These are phyloP conservation scores for Crocuta crocuta DNA, from an alignment of 2,113 vertebrate genomes.

Conservation along the genomic window DNA sequence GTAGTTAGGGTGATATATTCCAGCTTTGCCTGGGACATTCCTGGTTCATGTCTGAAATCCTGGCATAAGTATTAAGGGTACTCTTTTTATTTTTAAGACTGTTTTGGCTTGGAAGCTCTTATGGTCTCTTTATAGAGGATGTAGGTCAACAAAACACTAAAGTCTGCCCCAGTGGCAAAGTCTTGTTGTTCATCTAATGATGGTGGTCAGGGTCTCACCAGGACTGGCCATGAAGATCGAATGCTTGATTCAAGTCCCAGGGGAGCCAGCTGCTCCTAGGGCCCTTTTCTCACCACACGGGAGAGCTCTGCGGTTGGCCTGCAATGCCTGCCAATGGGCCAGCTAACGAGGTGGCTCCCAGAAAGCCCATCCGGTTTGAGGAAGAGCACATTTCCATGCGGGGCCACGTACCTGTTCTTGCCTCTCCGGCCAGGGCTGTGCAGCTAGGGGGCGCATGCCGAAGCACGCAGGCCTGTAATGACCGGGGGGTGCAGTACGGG, in stretches of 20 bases:
- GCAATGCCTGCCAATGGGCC: slow-evolving; percentile 11
- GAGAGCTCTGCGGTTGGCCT: neutral
- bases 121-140: neutral
- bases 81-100: neutral
- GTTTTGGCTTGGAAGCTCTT: neutral
- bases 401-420: neutral
- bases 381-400: neutral
- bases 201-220: neutral
- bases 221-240: neutral
- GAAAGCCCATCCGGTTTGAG: neutral
- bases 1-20: neutral
- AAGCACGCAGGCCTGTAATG: too few relatives aligned
- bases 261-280: neutral
- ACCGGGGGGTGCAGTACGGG: neutral
- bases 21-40: neutral
- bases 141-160: neutral
- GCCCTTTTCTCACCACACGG: neutral
- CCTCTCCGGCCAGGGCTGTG: neutral
- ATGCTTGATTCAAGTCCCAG: neutral
- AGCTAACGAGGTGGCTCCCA: neutral
- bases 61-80: neutral
- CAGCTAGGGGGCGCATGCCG: neutral
- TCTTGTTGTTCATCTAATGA: neutral
- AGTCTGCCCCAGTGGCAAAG: neutral
- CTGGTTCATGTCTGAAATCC: neutral